Evolutionary conservation across 2,797 vertebrate species (phyloP), one percentile per base, ranked within the genome.

Genomic region (Urocyon cinereoargenteus): DNA sequence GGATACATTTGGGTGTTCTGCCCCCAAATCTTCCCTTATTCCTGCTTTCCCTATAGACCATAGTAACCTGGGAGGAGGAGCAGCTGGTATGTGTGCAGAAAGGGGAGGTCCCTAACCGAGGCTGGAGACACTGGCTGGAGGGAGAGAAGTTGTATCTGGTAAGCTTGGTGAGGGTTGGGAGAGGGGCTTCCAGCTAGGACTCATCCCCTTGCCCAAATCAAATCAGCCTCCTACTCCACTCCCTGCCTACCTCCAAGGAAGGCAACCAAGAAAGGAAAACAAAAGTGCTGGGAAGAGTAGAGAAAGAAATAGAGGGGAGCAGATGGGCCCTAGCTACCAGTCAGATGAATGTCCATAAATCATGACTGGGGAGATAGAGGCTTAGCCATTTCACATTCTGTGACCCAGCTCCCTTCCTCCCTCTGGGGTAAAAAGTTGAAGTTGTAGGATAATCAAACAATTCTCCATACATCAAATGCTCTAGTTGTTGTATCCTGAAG

Each of bases 61-160:
- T 99, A 0, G 99, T 99, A 24, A 99, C 97, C 98, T 99, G 99
- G 99, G 99, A 99, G 0, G 99, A 99, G 3, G 99, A 99, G 96
- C 99, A 99, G 14, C 98, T 99, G 98, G 91, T 99, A 40, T 99
- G 99, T 13, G 98, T 99, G 73, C 99, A 99, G 98, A 98, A 96
- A 70, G 99, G 99, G 4, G 99, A 99, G 98, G 99, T 99, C 96
- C 99, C 99, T 57, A 99, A 99, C 97, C 98, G 99, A 66, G 99
- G 99, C 92, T 99, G 99, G 99, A 99, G 99, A 68, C 99, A 99
- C 98, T 99, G 99, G 99, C 97, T 99, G 95, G 99, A 99, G 70
- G 99, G 99, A 19, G 98, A 99, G 98, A 97, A 96, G 82, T 98
- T 99, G 72, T 99, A 99, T 97, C 98, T 99, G 99, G 97, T 98